These are phyloP conservation scores for Pyrocoelia pectoralis DNA, from an alignment of 2,888 invertebrate genomes.

Conservation along the genomic window DNA sequence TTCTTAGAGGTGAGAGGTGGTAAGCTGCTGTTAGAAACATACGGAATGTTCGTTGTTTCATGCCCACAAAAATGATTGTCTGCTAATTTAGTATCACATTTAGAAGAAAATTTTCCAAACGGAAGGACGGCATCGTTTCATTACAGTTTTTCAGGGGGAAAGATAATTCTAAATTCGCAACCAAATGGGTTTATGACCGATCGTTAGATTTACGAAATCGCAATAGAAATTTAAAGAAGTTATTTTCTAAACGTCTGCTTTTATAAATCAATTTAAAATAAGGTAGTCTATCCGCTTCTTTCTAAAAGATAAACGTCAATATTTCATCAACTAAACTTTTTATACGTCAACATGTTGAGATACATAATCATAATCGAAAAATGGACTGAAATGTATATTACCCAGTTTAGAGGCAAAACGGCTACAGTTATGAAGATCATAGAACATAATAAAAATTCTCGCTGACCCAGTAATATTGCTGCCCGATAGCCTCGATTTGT, in stretches of 20 bases:
- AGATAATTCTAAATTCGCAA: too few species aligned
- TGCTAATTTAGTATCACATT: too few species aligned
- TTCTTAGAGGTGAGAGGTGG: too few species aligned
- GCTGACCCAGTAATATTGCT: conserved; percentile 40
- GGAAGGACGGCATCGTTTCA: too few species aligned
- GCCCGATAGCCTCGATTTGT: conserved; percentile 32
- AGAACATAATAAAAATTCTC: conserved; percentile 43
- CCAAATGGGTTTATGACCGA: too few species aligned
- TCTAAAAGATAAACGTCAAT: not conserved
- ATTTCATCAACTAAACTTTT: not conserved
- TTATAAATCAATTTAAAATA: not conserved
- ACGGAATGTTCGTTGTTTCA: too few species aligned
- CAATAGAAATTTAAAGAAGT: too few species aligned
- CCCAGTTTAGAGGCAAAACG: conserved; percentile 28
- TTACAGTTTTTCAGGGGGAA: too few species aligned
- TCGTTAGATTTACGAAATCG: too few species aligned
- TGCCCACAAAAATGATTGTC: too few species aligned
- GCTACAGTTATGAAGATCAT: conserved; percentile 40
- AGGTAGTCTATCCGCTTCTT: not conserved
- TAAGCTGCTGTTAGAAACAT: too few species aligned
- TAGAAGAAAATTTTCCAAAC: too few species aligned
- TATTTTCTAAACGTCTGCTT: not conserved
- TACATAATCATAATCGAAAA: conserved; percentile 24
- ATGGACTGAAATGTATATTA: conserved; percentile 24
- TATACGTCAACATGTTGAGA: not conserved